Conservation (phyloP, 2,113 vertebrate species). For the Gorsachius goisagi region DNA sequence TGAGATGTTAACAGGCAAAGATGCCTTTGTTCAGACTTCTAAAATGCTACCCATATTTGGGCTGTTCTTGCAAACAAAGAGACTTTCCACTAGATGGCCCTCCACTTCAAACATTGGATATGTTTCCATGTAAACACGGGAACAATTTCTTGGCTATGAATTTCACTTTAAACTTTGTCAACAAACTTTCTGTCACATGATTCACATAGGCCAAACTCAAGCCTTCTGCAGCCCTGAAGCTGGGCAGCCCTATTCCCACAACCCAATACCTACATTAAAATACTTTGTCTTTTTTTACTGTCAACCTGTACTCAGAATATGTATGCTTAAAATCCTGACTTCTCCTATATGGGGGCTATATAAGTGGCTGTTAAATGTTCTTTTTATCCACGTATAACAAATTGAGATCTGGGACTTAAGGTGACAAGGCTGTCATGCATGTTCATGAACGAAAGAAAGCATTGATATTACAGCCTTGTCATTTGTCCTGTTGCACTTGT, state of each 20-base stretch:
- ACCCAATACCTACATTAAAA: neutral
- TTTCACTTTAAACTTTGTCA: neutral
- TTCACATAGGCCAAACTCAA: neutral
- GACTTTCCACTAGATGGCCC: slow-evolving; percentile 53
- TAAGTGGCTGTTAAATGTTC: neutral
- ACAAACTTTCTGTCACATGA: neutral
- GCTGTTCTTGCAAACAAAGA: neutral
- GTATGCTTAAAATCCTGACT: neutral
- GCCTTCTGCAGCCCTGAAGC: neutral
- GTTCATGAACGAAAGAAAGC: neutral
- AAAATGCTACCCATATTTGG: neutral
- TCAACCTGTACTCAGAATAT: neutral
- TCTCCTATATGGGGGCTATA: fast-evolving
- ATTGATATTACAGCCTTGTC: neutral
- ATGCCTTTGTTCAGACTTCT: neutral
- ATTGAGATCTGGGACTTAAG: neutral
- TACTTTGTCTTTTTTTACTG: neutral
- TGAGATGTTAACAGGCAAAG: neutral
- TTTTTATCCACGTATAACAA: neutral
- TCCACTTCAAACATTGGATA: neutral
- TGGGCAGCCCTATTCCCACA: neutral
- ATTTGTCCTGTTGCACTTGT: neutral
- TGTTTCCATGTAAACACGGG: neutral
- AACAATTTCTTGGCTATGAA: neutral
- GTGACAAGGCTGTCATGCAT: fast-evolving